Evolutionary conservation across 2,113 vertebrate genomes (phyloP).

Genomic region (Arvicanthis niloticus): DNA sequence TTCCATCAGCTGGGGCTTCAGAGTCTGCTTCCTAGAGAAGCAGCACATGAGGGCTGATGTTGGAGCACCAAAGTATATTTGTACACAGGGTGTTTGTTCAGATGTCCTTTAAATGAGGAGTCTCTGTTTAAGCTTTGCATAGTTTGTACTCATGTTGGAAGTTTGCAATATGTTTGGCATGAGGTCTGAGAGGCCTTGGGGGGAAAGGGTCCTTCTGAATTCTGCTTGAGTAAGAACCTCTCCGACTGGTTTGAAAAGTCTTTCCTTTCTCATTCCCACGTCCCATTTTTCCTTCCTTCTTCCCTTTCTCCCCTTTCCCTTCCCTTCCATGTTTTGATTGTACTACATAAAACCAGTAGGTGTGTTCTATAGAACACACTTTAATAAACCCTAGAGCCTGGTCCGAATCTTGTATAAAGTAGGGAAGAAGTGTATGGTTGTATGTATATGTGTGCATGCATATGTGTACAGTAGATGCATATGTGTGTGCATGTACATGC

Average conservation of each 20-base stretch:
- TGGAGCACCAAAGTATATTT: background rate
- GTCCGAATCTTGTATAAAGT: background rate
- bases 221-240: constrained; percentile 23
- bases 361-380: background rate
- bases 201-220: background rate
- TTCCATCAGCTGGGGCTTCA: background rate
- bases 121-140: background rate
- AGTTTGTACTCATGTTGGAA: background rate
- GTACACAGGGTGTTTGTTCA: background rate
- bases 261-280: background rate
- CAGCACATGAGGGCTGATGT: background rate
- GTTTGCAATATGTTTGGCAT: background rate
- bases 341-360: background rate
- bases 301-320: too few relatives aligned
- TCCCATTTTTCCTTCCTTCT: too few relatives aligned
- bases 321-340: background rate
- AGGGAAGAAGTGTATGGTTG: background rate
- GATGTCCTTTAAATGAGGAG: background rate
- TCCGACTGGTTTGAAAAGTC: background rate
- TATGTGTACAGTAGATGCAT: accelerated
- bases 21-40: background rate
- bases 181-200: background rate
- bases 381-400: background rate
- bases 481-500: accelerated
- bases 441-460: background rate